phyloP scores from a whole-genome alignment of 2,888 invertebrate species.

The Odontothrips loti region DNA sequence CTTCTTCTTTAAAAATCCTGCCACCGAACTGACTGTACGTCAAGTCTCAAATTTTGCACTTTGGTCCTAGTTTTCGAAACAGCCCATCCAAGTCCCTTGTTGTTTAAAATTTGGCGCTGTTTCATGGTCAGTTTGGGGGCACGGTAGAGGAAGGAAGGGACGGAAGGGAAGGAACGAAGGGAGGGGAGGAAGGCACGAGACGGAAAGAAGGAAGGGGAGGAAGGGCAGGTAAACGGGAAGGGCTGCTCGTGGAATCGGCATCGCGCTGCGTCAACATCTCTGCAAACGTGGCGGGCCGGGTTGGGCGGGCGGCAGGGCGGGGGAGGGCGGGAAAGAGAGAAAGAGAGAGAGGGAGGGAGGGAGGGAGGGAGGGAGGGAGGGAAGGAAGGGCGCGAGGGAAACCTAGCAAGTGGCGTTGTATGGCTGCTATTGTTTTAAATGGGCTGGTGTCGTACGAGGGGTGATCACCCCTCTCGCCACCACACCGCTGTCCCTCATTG shows the following conservation, averaged over 20 bases:
- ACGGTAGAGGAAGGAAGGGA: neutral
- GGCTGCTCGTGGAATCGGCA: no score
- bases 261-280: no score
- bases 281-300: no score
- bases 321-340: neutral
- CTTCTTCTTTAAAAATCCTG: no score
- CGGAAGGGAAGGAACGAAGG: neutral
- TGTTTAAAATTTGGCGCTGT: no score
- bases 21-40: no score
- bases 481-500: neutral
- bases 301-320: no score
- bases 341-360: neutral
- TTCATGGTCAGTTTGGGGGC: neutral
- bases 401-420: conserved; percentile 14
- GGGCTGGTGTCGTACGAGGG: conserved; percentile 23
- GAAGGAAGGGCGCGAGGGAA: neutral
- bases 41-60: no score
- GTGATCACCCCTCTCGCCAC: conserved; percentile 15
- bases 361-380: neutral
- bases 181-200: neutral
- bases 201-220: neutral
- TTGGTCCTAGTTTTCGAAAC: no score
- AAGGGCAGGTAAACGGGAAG: neutral
- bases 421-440: conserved; percentile 26
- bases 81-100: no score